phyloP scores from a whole-genome alignment of 2,888 invertebrate species.

The Andrena bucephala region DNA sequence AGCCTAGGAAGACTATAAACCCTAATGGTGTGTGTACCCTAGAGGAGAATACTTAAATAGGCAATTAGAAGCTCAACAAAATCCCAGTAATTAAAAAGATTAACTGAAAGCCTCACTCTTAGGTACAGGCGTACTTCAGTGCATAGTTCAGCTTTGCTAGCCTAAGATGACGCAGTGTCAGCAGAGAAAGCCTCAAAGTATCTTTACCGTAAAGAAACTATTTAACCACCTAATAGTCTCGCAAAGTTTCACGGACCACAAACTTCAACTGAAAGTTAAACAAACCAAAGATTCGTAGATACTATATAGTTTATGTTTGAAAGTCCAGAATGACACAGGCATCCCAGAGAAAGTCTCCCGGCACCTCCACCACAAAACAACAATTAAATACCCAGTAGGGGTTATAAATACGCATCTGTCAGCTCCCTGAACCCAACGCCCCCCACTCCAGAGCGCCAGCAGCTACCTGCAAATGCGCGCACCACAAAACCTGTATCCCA shows the following conservation, averaged over 20 bases:
- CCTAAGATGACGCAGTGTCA: too few relatives aligned
- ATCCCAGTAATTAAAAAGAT: too few relatives aligned
- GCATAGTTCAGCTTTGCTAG: not conserved
- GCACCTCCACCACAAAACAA: not conserved
- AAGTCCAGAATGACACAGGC: not conserved
- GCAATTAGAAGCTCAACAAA: too few relatives aligned
- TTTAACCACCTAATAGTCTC: not conserved
- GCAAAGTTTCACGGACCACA: not conserved
- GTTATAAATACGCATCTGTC: too few relatives aligned
- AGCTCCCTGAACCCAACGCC: not conserved
- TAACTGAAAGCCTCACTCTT: too few relatives aligned
- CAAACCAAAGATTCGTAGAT: not conserved
- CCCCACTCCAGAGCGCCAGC: not conserved
- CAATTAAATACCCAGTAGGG: too few relatives aligned
- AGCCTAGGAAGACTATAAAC: too few relatives aligned
- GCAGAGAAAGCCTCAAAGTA: too few relatives aligned
- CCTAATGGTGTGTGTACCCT: too few relatives aligned
- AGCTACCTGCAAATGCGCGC: not conserved
- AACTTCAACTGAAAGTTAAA: not conserved
- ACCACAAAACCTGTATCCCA: not conserved
- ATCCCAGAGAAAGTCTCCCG: not conserved
- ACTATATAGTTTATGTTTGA: not conserved
- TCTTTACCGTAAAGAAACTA: too few relatives aligned
- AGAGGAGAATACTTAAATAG: too few relatives aligned
- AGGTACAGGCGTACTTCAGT: not conserved